Percentiles rank a stretch among this genome's conserved stretches.
Evolutionary conservation across 2,888 invertebrate genomes (phyloP).

Genomic region (Brachycybe producta): DNA sequence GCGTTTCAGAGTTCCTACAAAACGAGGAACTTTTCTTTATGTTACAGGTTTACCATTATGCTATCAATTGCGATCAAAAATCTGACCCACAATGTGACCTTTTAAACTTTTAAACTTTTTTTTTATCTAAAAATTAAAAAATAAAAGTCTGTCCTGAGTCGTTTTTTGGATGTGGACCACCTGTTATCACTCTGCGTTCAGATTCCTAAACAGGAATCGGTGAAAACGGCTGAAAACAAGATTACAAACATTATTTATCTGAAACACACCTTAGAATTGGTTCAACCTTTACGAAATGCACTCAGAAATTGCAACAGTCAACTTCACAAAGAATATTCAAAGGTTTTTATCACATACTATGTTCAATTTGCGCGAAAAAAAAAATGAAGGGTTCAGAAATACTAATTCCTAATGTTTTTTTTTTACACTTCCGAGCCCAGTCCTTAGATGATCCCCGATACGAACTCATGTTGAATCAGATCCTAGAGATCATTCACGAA

Average conservation of each 20-base stretch:
- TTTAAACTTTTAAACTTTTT: neutral
- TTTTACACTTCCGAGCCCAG: conserved; percentile 26
- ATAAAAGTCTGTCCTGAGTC: conserved; percentile 45
- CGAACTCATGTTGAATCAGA: conserved; percentile 38
- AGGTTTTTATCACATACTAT: too few species aligned
- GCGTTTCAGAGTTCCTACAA: conserved; percentile 60
- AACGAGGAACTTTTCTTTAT: conserved; percentile 49
- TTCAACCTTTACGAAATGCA: conserved; percentile 50
- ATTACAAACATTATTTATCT: conserved; percentile 62
- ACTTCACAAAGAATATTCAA: conserved; percentile 43
- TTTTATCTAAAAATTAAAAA: too few species aligned
- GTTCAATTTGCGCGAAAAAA: too few species aligned
- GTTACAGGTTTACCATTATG: conserved; percentile 43
- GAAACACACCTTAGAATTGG: conserved; percentile 59
- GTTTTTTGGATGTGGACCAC: conserved; percentile 61
- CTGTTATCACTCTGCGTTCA: conserved; percentile 49
- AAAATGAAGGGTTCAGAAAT: too few species aligned
- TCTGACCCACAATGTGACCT: neutral
- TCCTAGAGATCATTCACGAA: conserved; percentile 43
- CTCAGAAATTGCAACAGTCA: conserved; percentile 42
- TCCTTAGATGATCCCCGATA: conserved; percentile 38
- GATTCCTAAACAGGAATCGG: conserved; percentile 38
- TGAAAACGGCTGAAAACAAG: conserved; percentile 53
- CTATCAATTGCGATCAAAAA: neutral
- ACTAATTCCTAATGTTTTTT: neutral